Evolutionary conservation across 2,888 invertebrate species (phyloP), one percentile per base, ranked within the genome.

Genomic region (Drosophila phalerata): DNA sequence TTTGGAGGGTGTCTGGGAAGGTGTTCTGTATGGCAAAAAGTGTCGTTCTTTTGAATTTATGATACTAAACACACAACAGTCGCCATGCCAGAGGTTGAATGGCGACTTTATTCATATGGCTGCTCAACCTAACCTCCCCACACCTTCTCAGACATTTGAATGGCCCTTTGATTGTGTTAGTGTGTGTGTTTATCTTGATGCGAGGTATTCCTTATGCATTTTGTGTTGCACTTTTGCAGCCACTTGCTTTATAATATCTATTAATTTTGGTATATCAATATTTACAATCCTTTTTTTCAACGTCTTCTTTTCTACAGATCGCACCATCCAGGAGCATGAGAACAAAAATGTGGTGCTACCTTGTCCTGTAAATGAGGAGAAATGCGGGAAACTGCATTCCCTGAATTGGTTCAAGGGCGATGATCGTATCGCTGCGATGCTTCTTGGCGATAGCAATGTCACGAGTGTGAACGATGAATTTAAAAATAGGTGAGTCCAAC

Each of bases 341-440:
- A 92, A 92, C 71, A 90, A 92, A 72, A 88, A 94, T 73, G 95
- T 95, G 67, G 93, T 93, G 70, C 93, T 96, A 76, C 95, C 95
- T 5, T 96, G 96, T 91, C 94, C 94, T 57, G 94, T 96, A 76
- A 95, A 95, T 92, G 93, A 94, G 73, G 93, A 94, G 37, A 94
- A 94, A 81, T 96, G 96, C 91, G 96, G 96, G 34, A 95, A 94
- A 73, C 93, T 96, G 74, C 96, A 96, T 93, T 96, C 95, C 90
- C 95, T 96, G 89, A 96, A 96, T 92, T 96, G 96, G 96, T 96
- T 96, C 92, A 94, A 95, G 79, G 96, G 95, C 69, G 91, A 91
- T 69, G 90, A 90, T 71, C 91, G 93, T 64, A 92, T 93, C 56
- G 93, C 92, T n/a, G 92, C 93, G n/a, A 91, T 92, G 85, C 90